These are phyloP conservation scores for Odontesthes bonariensis DNA, from an alignment of 2,113 vertebrate genomes.

Conservation along the genomic window DNA sequence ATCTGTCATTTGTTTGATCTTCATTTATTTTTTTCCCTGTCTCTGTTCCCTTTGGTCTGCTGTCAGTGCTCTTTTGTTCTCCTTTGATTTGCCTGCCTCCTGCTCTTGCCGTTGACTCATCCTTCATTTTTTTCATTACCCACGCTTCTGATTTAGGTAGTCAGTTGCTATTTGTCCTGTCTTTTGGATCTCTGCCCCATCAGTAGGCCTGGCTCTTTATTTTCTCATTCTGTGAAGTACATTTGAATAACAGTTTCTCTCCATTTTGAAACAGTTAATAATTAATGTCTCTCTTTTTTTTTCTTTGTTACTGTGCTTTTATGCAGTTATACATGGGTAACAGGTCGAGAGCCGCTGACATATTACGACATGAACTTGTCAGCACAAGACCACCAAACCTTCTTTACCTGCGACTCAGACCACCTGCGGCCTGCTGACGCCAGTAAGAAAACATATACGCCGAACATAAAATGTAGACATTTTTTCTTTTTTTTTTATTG, in stretches of 20 bases:
- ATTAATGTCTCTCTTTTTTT: neutral
- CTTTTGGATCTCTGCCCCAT: neutral
- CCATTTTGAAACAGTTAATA: neutral
- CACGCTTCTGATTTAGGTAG: neutral
- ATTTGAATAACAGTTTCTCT: neutral
- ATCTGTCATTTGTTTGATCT: neutral
- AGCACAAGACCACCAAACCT: constrained; percentile 97
- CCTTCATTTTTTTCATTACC: neutral
- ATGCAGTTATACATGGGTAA: constrained; percentile 96
- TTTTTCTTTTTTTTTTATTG: neutral
- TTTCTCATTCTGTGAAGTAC: no score
- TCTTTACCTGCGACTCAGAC: constrained; percentile 98
- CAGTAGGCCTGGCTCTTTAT: no score
- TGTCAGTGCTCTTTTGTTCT: neutral
- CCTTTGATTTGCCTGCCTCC: constrained; percentile 6
- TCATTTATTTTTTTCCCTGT: neutral
- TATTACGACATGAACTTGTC: constrained; percentile 99
- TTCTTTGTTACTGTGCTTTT: neutral
- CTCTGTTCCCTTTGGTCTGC: neutral
- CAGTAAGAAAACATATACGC: constrained; percentile 82
- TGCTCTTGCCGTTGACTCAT: neutral
- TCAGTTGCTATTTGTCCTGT: neutral
- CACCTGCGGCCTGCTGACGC: constrained; percentile 95
- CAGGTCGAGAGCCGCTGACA: constrained; percentile 95
- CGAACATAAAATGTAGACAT: neutral